phyloP scores from a whole-genome alignment of 2,113 vertebrate genomes.

The Pelodiscus sinensis region DNA sequence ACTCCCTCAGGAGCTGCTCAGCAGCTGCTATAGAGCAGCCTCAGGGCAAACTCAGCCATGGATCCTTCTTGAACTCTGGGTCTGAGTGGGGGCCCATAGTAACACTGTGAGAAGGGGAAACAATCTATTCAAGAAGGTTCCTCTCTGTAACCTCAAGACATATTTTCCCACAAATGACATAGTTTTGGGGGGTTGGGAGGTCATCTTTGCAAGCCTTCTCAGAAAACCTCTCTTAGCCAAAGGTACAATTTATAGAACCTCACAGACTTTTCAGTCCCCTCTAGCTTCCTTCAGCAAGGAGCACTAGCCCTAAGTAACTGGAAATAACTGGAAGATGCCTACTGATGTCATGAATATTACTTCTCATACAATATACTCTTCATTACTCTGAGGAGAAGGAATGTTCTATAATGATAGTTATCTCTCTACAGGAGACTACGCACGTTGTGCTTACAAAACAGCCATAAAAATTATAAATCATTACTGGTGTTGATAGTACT shows the following conservation, averaged over 20 bases:
- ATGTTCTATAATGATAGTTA: constrained; percentile 50
- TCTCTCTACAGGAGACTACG: constrained; percentile 32
- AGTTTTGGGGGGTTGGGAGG: background rate
- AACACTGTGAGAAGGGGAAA: background rate
- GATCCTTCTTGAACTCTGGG: background rate
- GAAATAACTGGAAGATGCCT: constrained; percentile 23
- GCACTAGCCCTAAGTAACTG: background rate
- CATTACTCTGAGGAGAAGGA: constrained; percentile 53
- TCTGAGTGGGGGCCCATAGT: background rate
- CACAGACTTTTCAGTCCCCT: background rate
- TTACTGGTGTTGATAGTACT: constrained; percentile 56
- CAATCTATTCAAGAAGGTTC: background rate
- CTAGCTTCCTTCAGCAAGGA: background rate
- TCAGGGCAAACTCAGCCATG: background rate
- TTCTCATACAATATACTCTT: background rate
- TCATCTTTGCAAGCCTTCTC: background rate
- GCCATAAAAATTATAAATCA: constrained; percentile 52
- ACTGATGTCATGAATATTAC: constrained; percentile 34
- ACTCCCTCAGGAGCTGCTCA: too few species aligned
- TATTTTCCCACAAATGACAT: background rate
- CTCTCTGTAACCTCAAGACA: background rate
- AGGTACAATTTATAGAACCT: background rate
- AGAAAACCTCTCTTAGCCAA: background rate
- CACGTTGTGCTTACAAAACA: background rate
- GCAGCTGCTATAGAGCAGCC: too few species aligned